Evolutionary conservation across 2,797 vertebrate genomes (phyloP), one percentile per base, ranked within the genome.

Genomic region (Tiaroga cobitis): DNA sequence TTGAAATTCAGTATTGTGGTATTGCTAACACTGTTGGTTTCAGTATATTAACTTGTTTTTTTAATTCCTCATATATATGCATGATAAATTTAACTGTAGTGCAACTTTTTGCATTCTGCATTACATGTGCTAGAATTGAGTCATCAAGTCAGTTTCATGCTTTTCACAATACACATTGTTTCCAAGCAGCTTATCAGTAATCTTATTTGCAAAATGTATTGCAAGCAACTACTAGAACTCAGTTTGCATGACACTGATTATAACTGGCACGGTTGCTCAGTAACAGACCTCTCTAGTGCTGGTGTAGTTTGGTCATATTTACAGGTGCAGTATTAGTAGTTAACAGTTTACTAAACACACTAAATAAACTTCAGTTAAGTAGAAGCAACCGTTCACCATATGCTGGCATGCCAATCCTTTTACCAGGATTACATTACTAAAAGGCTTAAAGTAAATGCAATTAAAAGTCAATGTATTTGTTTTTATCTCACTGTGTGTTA

Each of bases 361-460:
- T 15, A 32, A 81, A 81, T 37, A 41, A 41, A 81, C 80, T 39
- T 26, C 5, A 16, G 74, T 75, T 75, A 75, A 7, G 26, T 21
- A 32, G 26, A 37, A 68, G 19, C 10, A n/a, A 59, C 13, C 3
- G 32, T 21, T 43, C 8, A 24, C 34, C 67, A 41, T 70, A 43
- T 59, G 80, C 65, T 15, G 49, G 24, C 63, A 18, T n/a, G 43
- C 43, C 43, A 80, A 80, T 54, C 63, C 68, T n/a, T 59, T 82
- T 59, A 82, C 6, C 39, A 82, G 80, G 81, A 61, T 82, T 82
- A 82, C 54, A 41, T 70, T 34, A 34, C 80, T 80, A 15, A 68
- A 80, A 15, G 80, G 68, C 41, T 82, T 59, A 72, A 72, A 43
- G 80, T 24, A 29, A 59, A 70, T 59, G 69, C 37, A 59, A 21